Conservation (phyloP, 92 coral and sea anemone genomes). For the Phymanthus crucifer region DNA sequence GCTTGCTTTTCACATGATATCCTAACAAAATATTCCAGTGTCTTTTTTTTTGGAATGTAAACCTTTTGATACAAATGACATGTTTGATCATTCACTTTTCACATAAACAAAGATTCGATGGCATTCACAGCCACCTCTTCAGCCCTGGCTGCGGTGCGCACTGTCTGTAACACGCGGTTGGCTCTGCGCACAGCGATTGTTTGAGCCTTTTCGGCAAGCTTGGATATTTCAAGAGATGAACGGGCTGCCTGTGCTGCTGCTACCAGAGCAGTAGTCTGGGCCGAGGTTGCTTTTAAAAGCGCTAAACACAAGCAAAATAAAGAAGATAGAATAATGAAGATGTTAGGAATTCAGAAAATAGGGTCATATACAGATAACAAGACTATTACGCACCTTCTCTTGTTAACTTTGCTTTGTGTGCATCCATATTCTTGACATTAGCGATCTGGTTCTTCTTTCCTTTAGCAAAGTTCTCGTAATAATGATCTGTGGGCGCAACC, state of each 20-base stretch:
- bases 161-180: constrained; percentile 73
- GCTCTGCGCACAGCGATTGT: constrained; percentile 86
- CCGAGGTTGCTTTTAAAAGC: constrained; percentile 80
- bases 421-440: constrained; percentile 44
- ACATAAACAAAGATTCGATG: constrained; percentile 79
- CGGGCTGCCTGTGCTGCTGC: constrained; percentile 95
- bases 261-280: constrained; percentile 91
- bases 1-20: not conserved
- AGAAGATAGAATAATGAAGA: not conserved
- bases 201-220: constrained; percentile 80
- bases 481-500: constrained; percentile 45
- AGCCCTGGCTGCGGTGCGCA: constrained; percentile 82
- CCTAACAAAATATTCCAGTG: not conserved
- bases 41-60: not conserved
- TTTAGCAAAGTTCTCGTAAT: constrained; percentile 61
- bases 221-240: constrained; percentile 76
- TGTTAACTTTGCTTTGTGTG: constrained; percentile 52
- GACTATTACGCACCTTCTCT: constrained; percentile 57
- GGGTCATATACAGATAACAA: not conserved
- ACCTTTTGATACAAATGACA: not conserved
- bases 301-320: constrained; percentile 33
- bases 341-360: not conserved
- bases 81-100: constrained; percentile 12
- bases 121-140: constrained; percentile 92
- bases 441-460: constrained; percentile 83